Conservation (phyloP, 2,888 invertebrate species). For the Drosophila trichaetosa region DNA sequence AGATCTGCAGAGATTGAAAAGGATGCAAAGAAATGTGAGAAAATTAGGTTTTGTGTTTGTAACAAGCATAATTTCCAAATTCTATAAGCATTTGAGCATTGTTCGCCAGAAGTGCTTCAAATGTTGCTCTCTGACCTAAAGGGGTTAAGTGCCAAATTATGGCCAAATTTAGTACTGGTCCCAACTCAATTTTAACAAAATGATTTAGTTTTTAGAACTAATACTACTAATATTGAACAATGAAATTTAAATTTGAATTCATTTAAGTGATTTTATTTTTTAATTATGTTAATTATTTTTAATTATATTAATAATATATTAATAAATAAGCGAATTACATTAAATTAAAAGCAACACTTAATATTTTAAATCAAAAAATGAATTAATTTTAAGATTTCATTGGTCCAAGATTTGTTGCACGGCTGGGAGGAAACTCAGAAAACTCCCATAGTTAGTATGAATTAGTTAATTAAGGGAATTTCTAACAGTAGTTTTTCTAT, state of each 20-base stretch:
- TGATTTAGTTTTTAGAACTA: background rate
- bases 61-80: background rate
- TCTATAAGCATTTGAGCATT: background rate
- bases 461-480: no score
- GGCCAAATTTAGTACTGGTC: background rate
- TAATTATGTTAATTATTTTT: no score
- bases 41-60: background rate
- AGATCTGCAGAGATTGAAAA: slow-evolving; percentile 4
- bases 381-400: rapidly evolving
- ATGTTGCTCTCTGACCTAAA: background rate
- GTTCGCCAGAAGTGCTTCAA: background rate
- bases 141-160: no score
- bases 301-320: no score
- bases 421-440: no score
- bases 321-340: background rate
- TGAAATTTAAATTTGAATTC: background rate
- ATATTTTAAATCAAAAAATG: background rate
- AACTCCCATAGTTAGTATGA: background rate
- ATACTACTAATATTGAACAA: background rate
- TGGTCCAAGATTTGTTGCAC: no score
- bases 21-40: background rate
- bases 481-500: background rate
- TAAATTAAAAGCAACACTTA: background rate
- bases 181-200: background rate
- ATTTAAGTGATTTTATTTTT: background rate